Evolutionary conservation across 2,888 invertebrate species (phyloP).

Genomic region (Limulus polyphemus): DNA sequence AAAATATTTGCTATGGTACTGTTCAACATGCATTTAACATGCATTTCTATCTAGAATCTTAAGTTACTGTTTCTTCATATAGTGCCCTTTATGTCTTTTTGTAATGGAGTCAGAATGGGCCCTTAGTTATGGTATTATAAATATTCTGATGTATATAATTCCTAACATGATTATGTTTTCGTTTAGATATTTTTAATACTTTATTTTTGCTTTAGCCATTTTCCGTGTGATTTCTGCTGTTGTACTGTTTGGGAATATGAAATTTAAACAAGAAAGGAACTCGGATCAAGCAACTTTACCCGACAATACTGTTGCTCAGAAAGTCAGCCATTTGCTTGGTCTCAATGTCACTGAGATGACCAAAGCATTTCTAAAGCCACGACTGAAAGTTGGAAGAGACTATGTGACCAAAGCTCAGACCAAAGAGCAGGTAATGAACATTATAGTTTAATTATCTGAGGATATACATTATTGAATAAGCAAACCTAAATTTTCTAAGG

Average conservation of each 20-base stretch:
- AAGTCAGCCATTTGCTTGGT: conserved; percentile 85
- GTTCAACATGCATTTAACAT: no score
- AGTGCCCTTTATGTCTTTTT: no score
- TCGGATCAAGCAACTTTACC: conserved; percentile 97
- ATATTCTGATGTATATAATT: no score
- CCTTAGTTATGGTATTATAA: no score
- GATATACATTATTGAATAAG: no score
- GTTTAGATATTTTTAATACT: neutral
- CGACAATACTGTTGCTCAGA: conserved; percentile 97
- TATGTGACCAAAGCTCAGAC: conserved; percentile 99
- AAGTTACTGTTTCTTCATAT: no score
- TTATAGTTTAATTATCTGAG: no score
- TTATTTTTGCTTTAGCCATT: conserved; percentile 50
- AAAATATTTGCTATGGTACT: no score
- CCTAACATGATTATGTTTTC: no score
- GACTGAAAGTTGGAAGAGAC: conserved; percentile 96
- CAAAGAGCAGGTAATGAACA: conserved; percentile 60
- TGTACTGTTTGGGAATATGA: conserved; percentile 94
- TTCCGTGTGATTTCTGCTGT: conserved; percentile 93
- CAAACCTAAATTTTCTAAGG: no score
- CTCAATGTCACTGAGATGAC: conserved; percentile 95
- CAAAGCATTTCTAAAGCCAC: conserved; percentile 91
- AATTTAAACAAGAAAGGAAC: conserved; percentile 96
- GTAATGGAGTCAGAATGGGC: no score
- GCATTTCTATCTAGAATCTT: no score